phyloP scores from a whole-genome alignment of 2,888 invertebrate genomes.

The Conomelus anceps region DNA sequence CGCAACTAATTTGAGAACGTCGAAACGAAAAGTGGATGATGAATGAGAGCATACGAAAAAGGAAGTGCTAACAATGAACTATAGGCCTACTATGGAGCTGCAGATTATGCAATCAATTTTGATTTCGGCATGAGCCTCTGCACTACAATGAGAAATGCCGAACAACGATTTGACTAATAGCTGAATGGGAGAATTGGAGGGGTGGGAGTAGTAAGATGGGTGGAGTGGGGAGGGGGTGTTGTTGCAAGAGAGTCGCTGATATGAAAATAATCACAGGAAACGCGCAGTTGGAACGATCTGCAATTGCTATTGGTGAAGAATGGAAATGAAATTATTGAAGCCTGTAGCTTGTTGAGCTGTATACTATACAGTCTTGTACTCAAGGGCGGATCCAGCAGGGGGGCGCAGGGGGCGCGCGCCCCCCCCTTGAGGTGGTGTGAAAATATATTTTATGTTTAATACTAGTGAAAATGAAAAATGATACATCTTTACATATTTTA shows the following conservation, averaged over 20 bases:
- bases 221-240: neutral
- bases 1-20: neutral
- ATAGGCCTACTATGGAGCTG: no score
- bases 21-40: neutral
- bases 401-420: no score
- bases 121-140: neutral
- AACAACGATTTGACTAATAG: neutral
- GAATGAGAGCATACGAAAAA: neutral
- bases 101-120: neutral
- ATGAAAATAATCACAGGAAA: neutral
- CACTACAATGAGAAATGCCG: neutral
- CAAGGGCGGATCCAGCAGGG: no score
- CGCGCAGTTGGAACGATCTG: neutral
- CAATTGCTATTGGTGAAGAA: neutral
- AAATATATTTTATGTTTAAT: no score
- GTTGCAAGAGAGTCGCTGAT: neutral
- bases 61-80: neutral
- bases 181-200: neutral
- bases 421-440: no score
- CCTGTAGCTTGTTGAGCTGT: no score
- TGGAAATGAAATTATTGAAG: neutral
- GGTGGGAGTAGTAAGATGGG: no score
- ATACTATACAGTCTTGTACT: no score
- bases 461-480: no score
- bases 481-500: no score